Evolutionary conservation across 2,113 vertebrate genomes (phyloP).

Genomic region (Petroica traversi): DNA sequence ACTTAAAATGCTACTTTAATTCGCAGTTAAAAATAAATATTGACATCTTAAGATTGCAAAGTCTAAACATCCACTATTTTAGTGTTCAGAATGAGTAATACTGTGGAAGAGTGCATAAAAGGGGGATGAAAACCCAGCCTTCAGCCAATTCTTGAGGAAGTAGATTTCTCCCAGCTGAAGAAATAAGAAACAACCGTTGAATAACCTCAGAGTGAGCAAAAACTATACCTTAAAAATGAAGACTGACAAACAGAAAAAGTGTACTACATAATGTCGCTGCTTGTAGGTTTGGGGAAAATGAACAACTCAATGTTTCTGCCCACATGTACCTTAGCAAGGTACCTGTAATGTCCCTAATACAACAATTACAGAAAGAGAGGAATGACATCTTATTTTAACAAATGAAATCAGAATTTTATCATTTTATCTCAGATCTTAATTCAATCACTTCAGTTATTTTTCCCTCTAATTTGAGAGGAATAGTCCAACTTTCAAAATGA

Average conservation of each 20-base stretch:
- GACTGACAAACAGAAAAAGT: background rate
- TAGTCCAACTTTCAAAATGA: background rate
- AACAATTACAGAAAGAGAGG: background rate
- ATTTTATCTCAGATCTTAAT: background rate
- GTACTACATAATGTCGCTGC: background rate
- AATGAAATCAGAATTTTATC: background rate
- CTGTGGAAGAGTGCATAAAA: background rate
- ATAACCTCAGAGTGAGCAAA: background rate
- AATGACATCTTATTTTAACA: background rate
- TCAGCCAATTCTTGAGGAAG: background rate
- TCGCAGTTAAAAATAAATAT: background rate
- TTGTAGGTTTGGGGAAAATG: background rate
- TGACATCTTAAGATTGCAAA: background rate
- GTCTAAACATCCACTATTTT: background rate
- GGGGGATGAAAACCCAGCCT: background rate
- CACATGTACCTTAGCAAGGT: background rate
- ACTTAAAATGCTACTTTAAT: background rate
- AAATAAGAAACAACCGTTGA: background rate
- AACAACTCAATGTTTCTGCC: background rate
- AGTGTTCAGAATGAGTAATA: background rate
- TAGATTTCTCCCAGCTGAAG: background rate
- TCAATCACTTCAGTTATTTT: background rate
- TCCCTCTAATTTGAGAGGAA: background rate
- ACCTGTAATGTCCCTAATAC: background rate
- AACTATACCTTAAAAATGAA: background rate